These are phyloP conservation scores for Merops nubicus DNA, from an alignment of 2,113 vertebrate genomes.

Conservation along the genomic window DNA sequence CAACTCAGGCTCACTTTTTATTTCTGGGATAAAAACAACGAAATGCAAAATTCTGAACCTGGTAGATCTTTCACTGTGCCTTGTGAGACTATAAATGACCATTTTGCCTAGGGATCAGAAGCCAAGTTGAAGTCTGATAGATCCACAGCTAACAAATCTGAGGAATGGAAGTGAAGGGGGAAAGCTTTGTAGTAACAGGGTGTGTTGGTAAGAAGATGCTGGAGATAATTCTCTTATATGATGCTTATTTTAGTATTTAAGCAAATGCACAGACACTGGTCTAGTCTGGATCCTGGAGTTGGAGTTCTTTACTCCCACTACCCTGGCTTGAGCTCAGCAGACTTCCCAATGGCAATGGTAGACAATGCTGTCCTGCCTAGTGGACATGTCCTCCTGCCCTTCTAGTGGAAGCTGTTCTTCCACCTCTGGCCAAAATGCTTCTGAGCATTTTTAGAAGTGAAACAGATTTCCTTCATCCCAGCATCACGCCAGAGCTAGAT, in stretches of 20 bases:
- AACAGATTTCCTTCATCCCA: not conserved
- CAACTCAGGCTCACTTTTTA: not conserved
- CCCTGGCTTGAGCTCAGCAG: not conserved
- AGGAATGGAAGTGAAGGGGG: not conserved
- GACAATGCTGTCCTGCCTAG: not conserved
- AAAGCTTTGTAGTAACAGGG: not conserved
- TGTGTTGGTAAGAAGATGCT: not conserved
- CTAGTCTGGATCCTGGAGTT: not conserved
- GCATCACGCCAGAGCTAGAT: not conserved
- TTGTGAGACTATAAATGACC: not conserved
- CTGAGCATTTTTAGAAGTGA: not conserved
- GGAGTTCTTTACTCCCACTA: not conserved
- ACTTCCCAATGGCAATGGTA: not conserved
- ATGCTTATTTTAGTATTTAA: not conserved
- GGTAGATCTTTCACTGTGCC: not conserved
- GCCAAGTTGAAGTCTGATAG: not conserved
- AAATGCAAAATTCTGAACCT: not conserved
- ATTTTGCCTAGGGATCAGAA: not conserved
- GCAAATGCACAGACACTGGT: fast-evolving
- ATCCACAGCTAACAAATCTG: not conserved
- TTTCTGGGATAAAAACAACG: not conserved
- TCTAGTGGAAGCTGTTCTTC: not conserved
- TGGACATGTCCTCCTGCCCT: not conserved
- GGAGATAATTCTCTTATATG: not conserved
- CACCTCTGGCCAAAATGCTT: not conserved